Evolutionary conservation across 1,140 invertebrate species (phyloP).

Genomic region (Pseudomyrmex gracilis): DNA sequence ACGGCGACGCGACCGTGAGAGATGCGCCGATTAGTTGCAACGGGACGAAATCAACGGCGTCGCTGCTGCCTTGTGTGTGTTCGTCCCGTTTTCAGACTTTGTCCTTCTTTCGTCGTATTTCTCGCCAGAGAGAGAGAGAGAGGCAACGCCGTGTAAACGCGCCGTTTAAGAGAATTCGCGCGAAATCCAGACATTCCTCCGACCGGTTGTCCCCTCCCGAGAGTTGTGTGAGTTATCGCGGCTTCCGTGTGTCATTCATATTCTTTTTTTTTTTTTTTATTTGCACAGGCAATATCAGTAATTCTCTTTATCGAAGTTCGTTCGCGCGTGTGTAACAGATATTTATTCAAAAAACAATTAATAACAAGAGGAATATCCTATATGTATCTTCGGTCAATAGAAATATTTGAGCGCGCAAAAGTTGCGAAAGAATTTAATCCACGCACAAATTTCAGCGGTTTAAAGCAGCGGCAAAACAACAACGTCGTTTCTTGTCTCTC

Average conservation of each 20-base stretch:
- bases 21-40: background rate
- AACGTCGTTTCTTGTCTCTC: too few species aligned
- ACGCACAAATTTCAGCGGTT: too few species aligned
- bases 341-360: background rate
- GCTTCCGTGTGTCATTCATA: too few species aligned
- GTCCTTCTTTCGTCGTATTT: conserved; percentile 39
- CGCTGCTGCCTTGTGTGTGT: background rate
- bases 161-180: background rate
- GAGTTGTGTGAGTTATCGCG: too few species aligned
- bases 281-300: background rate
- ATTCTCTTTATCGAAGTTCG: background rate
- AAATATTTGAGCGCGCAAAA: too few species aligned
- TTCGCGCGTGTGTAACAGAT: background rate
- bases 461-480: too few species aligned
- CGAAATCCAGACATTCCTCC: conserved; percentile 10
- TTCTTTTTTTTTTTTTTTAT: background rate
- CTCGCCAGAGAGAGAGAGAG: background rate
- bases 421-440: too few species aligned
- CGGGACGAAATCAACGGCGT: background rate
- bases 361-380: background rate
- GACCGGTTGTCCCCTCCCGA: conserved; percentile 5
- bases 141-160: conserved; percentile 18
- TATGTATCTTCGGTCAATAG: background rate
- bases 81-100: background rate
- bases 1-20: conserved; percentile 42